Percentiles rank a stretch among this genome's conserved stretches.
Conservation (phyloP, 1,140 invertebrate species). For the Triops cancriformis region DNA sequence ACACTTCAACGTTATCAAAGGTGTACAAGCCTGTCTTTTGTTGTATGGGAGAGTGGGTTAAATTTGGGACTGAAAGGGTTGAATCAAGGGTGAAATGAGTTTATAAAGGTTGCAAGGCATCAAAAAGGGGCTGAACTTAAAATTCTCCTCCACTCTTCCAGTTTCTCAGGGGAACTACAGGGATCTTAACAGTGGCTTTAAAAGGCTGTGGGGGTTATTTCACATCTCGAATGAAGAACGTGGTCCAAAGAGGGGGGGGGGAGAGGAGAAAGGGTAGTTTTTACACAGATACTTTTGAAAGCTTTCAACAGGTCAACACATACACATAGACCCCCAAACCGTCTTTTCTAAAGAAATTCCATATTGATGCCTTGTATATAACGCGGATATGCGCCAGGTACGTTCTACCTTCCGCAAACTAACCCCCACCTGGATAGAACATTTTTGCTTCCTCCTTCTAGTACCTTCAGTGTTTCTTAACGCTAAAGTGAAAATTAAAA, state of each 20-base stretch:
- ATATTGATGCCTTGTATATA: neutral
- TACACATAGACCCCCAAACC: neutral
- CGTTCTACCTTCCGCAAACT: neutral
- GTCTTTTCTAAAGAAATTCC: neutral
- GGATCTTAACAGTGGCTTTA: neutral
- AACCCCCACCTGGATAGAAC: neutral
- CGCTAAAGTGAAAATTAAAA: too few relatives aligned
- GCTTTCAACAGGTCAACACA: constrained; percentile 10
- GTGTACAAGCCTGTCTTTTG: neutral
- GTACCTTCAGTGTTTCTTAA: neutral
- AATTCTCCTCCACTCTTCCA: too few relatives aligned
- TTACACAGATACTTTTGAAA: neutral
- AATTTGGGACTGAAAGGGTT: neutral
- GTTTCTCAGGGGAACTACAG: too few relatives aligned
- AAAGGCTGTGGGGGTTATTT: neutral
- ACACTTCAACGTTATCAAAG: neutral
- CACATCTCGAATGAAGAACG: neutral
- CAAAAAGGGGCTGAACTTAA: too few relatives aligned
- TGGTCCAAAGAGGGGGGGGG: neutral
- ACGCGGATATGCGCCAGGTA: neutral
- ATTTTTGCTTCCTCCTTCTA: neutral
- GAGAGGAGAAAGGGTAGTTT: neutral
- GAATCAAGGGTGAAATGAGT: constrained; percentile 6
- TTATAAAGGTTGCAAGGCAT: neutral
- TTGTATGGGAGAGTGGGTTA: too few relatives aligned